Percentiles rank a stretch among this genome's conserved stretches.
phyloP scores from a whole-genome alignment of 2,797 vertebrate genomes.

The Eidolon dupreanum region DNA sequence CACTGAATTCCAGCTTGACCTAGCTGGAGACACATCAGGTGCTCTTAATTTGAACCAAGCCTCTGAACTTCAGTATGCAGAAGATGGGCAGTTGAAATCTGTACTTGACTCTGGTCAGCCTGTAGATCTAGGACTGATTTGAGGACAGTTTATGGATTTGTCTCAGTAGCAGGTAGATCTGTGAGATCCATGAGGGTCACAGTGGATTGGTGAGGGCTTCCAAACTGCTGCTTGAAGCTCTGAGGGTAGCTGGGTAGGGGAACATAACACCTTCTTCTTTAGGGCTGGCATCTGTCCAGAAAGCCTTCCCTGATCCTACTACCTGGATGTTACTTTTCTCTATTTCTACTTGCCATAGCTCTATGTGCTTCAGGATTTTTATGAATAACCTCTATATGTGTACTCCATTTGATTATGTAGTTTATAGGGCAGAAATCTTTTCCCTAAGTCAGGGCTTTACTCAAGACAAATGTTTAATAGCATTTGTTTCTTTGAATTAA shows the following conservation, averaged over 20 bases:
- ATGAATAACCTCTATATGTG: neutral
- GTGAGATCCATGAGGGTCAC: neutral
- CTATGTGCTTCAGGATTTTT: neutral
- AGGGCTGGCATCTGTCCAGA: neutral
- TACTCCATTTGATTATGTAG: neutral
- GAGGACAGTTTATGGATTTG: neutral
- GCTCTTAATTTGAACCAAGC: neutral
- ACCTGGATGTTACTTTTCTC: neutral
- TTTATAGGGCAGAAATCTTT: neutral
- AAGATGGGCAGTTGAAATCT: neutral
- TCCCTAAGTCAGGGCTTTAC: neutral
- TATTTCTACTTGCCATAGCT: neutral
- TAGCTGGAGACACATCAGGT: neutral
- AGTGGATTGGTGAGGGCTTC: neutral
- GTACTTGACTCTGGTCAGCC: neutral
- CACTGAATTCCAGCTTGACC: neutral
- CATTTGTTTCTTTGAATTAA: neutral
- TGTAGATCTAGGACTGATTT: neutral
- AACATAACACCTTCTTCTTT: neutral
- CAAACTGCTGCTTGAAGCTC: neutral
- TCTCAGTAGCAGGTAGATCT: neutral
- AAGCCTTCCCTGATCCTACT: neutral
- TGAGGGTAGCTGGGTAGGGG: neutral
- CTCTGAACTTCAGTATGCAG: neutral
- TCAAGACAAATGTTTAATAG: neutral